Evolutionary conservation across 2,888 invertebrate genomes (phyloP).

Genomic region (Spatulosminthurus flaviceps): DNA sequence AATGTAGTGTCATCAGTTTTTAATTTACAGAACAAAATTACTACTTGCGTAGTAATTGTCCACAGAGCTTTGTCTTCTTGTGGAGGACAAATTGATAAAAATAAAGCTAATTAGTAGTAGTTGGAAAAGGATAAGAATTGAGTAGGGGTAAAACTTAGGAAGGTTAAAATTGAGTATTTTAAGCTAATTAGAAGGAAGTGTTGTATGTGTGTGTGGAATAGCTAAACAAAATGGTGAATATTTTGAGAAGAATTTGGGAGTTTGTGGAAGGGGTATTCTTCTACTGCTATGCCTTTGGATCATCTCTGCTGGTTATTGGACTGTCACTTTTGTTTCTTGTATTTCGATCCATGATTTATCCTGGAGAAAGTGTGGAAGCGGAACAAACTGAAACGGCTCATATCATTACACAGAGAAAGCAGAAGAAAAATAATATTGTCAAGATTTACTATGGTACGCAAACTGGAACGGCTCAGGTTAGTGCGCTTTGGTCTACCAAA

Average conservation of each 20-base stretch:
- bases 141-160: too few species aligned
- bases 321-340: conserved; percentile 50
- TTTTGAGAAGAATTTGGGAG: conserved; percentile 32
- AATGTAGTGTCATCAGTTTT: too few species aligned
- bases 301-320: conserved; percentile 53
- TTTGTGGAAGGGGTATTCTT: conserved; percentile 46
- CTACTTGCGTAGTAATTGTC: too few species aligned
- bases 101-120: too few species aligned
- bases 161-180: too few species aligned
- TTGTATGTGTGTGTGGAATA: too few species aligned
- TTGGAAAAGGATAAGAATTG: too few species aligned
- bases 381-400: conserved; percentile 14
- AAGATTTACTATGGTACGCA: conserved; percentile 65
- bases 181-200: too few species aligned
- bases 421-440: conserved; percentile 47
- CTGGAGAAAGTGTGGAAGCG: conserved; percentile 15
- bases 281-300: conserved; percentile 52
- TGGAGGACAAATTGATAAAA: too few species aligned
- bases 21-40: too few species aligned
- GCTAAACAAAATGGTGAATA: conserved; percentile 15
- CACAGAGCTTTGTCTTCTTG: too few species aligned
- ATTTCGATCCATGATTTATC: conserved; percentile 41
- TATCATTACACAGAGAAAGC: conserved; percentile 18
- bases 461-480: conserved; percentile 65
- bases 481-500: neutral